Evolutionary conservation across 2,113 vertebrate species (phyloP), one percentile per base, ranked within the genome.

Genomic region (Larimichthys polyactis): DNA sequence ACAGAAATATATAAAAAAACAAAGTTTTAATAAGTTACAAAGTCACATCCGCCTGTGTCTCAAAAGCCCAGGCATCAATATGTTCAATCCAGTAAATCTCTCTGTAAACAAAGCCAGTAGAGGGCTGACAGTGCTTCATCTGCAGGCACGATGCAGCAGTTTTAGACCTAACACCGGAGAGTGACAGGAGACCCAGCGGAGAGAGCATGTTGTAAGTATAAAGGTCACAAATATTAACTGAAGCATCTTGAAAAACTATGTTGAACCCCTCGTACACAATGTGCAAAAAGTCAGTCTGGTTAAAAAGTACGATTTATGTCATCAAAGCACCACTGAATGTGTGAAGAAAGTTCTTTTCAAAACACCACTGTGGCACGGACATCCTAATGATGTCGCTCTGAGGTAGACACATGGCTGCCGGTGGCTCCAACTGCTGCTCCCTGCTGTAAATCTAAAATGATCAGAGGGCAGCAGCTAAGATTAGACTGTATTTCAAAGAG

Each of bases 391-490:
- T 71, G 73, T 63, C 72, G 55, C 83, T 84, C 67, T 0, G n/a
- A 75, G 74, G 60, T 32, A 75, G 51, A 83, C 79, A 60, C 58
- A 60, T 43, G 54, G 86, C 73, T 36, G 58, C 24, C 24, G 12
- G 75, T 67, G 74, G 76, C 69, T 87, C 60, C 67, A 46, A 76
- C 75, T 82, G 82, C 68, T 88, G 84, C 69, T 90, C 87, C 48
- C 68, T 40, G 75, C 86, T 78, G 84, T 93, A 93, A 94, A 93
- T 92, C 86, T 84, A 24, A 87, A 84, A 89, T 74, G 78, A 90
- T 92, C 85, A 91, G 75, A 85, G 79, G 83, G 66, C 85, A 89
- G 81, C 87, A 82, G 65, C 72, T 80, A 71, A 83, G 84, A 92
- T 88, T 86, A 81, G 88, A 86, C 71, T 62, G 79, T 91, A 87